These are phyloP conservation scores for Chloromyia formosa DNA, from an alignment of 2,888 invertebrate species.

Conservation along the genomic window DNA sequence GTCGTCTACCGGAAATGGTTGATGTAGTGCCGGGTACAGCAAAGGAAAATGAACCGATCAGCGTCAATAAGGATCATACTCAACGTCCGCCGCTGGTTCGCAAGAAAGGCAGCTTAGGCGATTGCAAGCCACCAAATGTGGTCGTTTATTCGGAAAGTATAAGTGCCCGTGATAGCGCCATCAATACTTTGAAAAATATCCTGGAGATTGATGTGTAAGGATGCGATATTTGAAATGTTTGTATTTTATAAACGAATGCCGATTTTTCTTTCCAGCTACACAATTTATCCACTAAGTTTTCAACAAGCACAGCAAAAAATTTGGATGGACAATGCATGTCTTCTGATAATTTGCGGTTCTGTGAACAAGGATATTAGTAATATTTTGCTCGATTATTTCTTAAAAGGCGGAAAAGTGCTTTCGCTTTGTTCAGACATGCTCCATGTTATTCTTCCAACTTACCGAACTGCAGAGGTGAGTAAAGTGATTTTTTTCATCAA, in stretches of 20 bases:
- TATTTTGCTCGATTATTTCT: slow-evolving; percentile 75
- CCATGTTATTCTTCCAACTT: slow-evolving; percentile 79
- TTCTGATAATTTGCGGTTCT: slow-evolving; percentile 82
- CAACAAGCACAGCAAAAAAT: slow-evolving; percentile 59
- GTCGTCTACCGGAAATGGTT: slow-evolving; percentile 13
- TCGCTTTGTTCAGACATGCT: slow-evolving; percentile 84
- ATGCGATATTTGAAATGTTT: slow-evolving; percentile 46
- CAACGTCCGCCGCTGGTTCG: slow-evolving; percentile 58
- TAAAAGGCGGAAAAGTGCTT: slow-evolving; percentile 78
- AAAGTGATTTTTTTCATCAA: no score
- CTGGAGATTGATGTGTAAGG: slow-evolving; percentile 76
- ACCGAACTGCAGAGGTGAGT: slow-evolving; percentile 82
- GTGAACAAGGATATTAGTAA: slow-evolving; percentile 73
- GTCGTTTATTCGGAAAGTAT: slow-evolving; percentile 83
- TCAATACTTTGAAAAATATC: slow-evolving; percentile 73
- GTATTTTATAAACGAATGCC: neutral
- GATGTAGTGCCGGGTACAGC: slow-evolving; percentile 2
- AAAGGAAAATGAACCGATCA: slow-evolving; percentile 39
- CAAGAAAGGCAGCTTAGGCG: slow-evolving; percentile 58
- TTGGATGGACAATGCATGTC: slow-evolving; percentile 70
- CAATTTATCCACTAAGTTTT: slow-evolving; percentile 69
- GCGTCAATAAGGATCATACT: slow-evolving; percentile 51
- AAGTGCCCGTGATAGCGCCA: slow-evolving; percentile 78
- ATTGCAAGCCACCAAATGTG: slow-evolving; percentile 80
- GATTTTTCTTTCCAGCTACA: slow-evolving; percentile 65